These are phyloP conservation scores for Muntiacus reevesi DNA, from an alignment of 2,113 vertebrate genomes.

Conservation along the genomic window DNA sequence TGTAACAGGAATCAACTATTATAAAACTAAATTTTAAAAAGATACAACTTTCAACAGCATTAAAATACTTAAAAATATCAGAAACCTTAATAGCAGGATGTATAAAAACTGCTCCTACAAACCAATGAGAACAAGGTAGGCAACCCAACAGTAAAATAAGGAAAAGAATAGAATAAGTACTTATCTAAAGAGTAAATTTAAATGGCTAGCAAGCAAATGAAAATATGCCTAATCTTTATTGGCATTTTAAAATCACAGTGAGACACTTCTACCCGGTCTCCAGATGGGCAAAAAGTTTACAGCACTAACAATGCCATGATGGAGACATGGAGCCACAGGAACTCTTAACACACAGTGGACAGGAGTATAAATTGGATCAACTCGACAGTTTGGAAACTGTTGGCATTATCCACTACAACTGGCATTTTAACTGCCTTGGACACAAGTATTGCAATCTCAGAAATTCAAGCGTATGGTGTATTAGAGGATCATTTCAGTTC, in stretches of 20 bases:
- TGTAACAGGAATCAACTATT: not conserved
- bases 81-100: not conserved
- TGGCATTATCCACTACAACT: not conserved
- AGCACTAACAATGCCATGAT: not conserved
- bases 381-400: not conserved
- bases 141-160: not conserved
- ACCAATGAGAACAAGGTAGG: not conserved
- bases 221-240: not conserved
- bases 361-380: not conserved
- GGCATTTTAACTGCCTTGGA: not conserved
- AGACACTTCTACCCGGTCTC: not conserved
- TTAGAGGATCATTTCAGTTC: not conserved
- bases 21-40: constrained; percentile 6
- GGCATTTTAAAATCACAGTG: not conserved
- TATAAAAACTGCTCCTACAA: not conserved
- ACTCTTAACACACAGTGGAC: not conserved
- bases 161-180: not conserved
- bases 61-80: not conserved
- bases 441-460: not conserved
- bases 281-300: not conserved
- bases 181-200: not conserved
- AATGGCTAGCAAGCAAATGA: not conserved
- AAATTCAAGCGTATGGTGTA: not conserved
- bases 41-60: not conserved
- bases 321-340: not conserved